These are phyloP conservation scores for Drosophila leontia DNA, from an alignment of 1,140 invertebrate genomes.

Conservation along the genomic window DNA sequence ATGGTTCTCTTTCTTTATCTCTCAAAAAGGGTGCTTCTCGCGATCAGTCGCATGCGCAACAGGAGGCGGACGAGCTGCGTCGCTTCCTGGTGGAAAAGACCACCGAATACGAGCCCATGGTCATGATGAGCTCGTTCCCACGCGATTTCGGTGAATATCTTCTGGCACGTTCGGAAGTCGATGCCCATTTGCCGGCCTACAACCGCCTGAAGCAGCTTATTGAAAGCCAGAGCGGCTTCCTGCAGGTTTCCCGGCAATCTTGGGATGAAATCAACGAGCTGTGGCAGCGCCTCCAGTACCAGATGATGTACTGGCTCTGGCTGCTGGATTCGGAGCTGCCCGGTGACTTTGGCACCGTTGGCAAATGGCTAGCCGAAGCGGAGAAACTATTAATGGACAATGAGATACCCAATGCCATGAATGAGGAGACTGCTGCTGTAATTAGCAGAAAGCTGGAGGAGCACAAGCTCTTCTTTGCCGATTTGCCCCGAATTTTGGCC, in stretches of 20 bases:
- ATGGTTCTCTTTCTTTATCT: neutral
- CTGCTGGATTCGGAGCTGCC: constrained; percentile 93
- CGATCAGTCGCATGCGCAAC: constrained; percentile 87
- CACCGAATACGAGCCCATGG: constrained; percentile 86
- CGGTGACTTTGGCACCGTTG: constrained; percentile 92
- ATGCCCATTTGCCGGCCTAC: constrained; percentile 89
- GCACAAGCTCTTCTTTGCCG: constrained; percentile 95
- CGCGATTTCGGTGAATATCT: constrained; percentile 90
- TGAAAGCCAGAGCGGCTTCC: constrained; percentile 89
- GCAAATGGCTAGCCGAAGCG: constrained; percentile 95
- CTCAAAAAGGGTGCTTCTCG: constrained; percentile 69
- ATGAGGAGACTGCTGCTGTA: constrained; percentile 93
- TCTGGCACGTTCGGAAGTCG: constrained; percentile 89
- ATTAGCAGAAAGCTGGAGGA: constrained; percentile 95
- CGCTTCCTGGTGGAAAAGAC: constrained; percentile 93
- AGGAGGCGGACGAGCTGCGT: constrained; percentile 92
- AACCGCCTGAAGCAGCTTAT: constrained; percentile 91
- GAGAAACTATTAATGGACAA: constrained; percentile 93
- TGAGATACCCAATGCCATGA: constrained; percentile 92
- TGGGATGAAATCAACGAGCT: constrained; percentile 91
- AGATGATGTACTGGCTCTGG: constrained; percentile 94
- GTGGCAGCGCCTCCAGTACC: constrained; percentile 91
- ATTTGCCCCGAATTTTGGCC: constrained; percentile 90
- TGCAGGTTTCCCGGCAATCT: constrained; percentile 91
- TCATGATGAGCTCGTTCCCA: constrained; percentile 88